Evolutionary conservation across 1,140 invertebrate species (phyloP), one percentile per base, ranked within the genome.

Genomic region (Drosophila nigrodunni): DNA sequence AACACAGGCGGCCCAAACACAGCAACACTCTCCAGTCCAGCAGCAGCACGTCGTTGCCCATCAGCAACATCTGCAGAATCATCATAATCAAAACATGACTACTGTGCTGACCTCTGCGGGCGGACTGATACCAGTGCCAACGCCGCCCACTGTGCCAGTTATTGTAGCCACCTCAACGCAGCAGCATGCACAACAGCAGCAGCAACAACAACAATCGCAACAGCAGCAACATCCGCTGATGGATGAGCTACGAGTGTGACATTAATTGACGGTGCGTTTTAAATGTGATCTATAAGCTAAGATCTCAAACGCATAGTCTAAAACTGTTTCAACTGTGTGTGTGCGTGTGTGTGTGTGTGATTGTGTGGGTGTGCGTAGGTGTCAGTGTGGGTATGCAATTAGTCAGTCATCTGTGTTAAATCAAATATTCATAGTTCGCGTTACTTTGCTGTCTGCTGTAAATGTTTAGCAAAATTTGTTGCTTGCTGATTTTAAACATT

Each of bases 241-340:
- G 95, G 96, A 96, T 92, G 96, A 96, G 93, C 91, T 96, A 92
- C 93, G 96, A 61, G 96, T 96, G 95, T 96, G 96, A 96, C 95
- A 95, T 92, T 94, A 94, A 93, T 93, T 92, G 76, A 92, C 82
- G 76, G 90, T 92, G 80, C 91, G 91, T 90, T 92, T 92, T 77
- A 92, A 92, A 81, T 92, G 90, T 88, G 91, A 92, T 90, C 89
- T 92, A 65, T 92, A 92, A 87, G 71, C 18, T 9, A 18, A 43
- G 66, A 64, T 74, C 65, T 39, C n/a, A 35, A 64, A 57, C 83
- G 83, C 85, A 89, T 80, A 75, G 70, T 64, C 50, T 35, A 11
- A 25, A 57, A 60, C 49, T 46, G 67, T 75, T 75, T 72, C 59
- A 75, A 64, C 30, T 52, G 59, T 6, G 39, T 25, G 69, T 64